Evolutionary conservation across 2,113 vertebrate genomes (phyloP), one percentile per base, ranked within the genome.

Genomic region (Chloroceryle aenea): DNA sequence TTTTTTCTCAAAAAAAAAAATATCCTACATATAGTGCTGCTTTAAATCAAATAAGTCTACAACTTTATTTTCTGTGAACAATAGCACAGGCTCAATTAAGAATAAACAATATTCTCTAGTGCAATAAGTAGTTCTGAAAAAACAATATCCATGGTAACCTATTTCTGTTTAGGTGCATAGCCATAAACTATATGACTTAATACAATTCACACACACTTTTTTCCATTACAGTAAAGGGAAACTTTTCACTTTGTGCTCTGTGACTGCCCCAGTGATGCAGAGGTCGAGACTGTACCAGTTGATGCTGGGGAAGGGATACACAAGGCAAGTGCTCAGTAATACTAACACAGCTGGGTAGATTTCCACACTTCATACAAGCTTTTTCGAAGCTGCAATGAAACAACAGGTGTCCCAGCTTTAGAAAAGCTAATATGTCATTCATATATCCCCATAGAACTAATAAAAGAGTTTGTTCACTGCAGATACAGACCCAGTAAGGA

Each of bases 241-340:
- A 52, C 18, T 83, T 77, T 59, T 69, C n/a, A 27, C n/a, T 83
- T 52, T 55, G 21, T 47, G 42, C 27, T 85, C 64, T 64, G 32
- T 6, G 4, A 30, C 61, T 58, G 38, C 6, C 58, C 11, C 23
- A 36, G 14, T 9, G 47, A 72, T 11, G 27, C 66, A 80, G 40
- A 12, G 42, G 42, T 42, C 72, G 12, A 36, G 12, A 23, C 14
- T 22, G 25, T 38, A 59, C 47, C 58, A 73, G 29, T 11, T 15
- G 43, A 36, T 38, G 53, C 3, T 55, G 25, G n/a, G 19, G 9
- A 76, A 76, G 5, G 10, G 32, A 53, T 21, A 69, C 32, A 42
- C 3, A 4, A 17, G 52, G 45, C 45, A 59, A 23, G 32, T 3
- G 2, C 17, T 62, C 1, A 7, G 2, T 30, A 43, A 26, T 23